Percentiles rank a stretch among this genome's conserved stretches.
phyloP scores from a whole-genome alignment of 2,888 invertebrate species.

The Fragum whitleyi region DNA sequence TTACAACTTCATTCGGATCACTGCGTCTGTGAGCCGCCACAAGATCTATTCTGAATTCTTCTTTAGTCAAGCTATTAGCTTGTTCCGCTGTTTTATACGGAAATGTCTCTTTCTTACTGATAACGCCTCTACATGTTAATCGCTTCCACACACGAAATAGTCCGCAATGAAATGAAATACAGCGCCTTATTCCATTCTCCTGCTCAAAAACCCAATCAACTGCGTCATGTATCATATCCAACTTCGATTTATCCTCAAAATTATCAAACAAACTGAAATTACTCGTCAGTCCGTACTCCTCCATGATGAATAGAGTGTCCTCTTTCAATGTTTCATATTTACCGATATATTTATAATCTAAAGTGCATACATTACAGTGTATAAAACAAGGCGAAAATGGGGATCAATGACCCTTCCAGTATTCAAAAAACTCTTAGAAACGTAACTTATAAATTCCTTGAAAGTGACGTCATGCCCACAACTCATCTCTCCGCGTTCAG shows the following conservation, averaged over 20 bases:
- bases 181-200: constrained; percentile 27
- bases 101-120: constrained; percentile 52
- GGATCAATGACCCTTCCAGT: constrained; percentile 36
- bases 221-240: background rate
- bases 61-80: constrained; percentile 26
- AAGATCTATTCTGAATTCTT: constrained; percentile 35
- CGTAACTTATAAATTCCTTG: constrained; percentile 62
- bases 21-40: constrained; percentile 30
- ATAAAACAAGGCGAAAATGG: constrained; percentile 65
- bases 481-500: constrained; percentile 19
- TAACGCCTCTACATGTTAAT: constrained; percentile 61
- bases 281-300: constrained; percentile 29
- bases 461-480: constrained; percentile 70
- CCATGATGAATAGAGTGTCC: constrained; percentile 57
- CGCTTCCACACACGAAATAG: constrained; percentile 61
- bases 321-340: constrained; percentile 67
- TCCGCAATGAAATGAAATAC: constrained; percentile 52
- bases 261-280: background rate
- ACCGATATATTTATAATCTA: constrained; percentile 66
- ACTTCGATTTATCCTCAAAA: constrained; percentile 23
- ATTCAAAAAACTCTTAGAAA: constrained; percentile 36
- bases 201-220: constrained; percentile 31
- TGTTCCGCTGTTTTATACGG: constrained; percentile 45
- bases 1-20: constrained; percentile 13
- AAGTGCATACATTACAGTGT: constrained; percentile 66